A percentile compares a stretch with the other conserved stretches of the same genome.
These are phyloP conservation scores for Deilephila porcellus DNA, from an alignment of 2,888 invertebrate species.

Conservation along the genomic window DNA sequence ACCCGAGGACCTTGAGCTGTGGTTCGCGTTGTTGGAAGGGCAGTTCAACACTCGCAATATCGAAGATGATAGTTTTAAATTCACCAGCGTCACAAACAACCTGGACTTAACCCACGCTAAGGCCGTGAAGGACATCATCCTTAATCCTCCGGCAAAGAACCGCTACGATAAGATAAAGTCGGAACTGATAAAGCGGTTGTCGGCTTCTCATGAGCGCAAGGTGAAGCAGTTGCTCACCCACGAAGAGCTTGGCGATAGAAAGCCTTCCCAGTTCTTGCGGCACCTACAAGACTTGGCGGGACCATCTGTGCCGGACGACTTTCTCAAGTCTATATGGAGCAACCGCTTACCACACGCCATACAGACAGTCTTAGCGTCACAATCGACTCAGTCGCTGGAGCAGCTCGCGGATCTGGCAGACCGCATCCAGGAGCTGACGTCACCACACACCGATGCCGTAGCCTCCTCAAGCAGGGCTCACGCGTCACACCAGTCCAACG, in stretches of 20 bases:
- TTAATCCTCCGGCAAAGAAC: too few species aligned
- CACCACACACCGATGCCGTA: too few species aligned
- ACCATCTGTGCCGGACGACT: conserved; percentile 34
- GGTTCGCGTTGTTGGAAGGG: background rate
- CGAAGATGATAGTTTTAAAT: background rate
- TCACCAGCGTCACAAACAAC: background rate
- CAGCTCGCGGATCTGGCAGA: too few species aligned
- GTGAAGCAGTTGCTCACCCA: conserved; percentile 35
- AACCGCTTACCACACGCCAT: conserved; percentile 27
- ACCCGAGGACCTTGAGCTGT: background rate
- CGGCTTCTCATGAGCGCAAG: conserved; percentile 36
- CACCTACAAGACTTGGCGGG: conserved; percentile 36
- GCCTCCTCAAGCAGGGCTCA: too few species aligned
- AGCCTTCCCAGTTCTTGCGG: conserved; percentile 38
- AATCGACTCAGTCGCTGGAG: conserved; percentile 29
- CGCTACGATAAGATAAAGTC: too few species aligned
- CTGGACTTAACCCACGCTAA: too few species aligned
- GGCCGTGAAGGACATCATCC: too few species aligned
- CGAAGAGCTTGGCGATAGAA: conserved; percentile 38
- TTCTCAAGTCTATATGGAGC: conserved; percentile 33
- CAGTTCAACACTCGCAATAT: background rate
- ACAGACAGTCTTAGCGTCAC: too few species aligned
- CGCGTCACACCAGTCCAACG: too few species aligned
- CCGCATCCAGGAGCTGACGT: too few species aligned
- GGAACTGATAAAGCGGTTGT: conserved; percentile 35